phyloP scores from a whole-genome alignment of 2,888 invertebrate genomes.

The Boloria selene region DNA sequence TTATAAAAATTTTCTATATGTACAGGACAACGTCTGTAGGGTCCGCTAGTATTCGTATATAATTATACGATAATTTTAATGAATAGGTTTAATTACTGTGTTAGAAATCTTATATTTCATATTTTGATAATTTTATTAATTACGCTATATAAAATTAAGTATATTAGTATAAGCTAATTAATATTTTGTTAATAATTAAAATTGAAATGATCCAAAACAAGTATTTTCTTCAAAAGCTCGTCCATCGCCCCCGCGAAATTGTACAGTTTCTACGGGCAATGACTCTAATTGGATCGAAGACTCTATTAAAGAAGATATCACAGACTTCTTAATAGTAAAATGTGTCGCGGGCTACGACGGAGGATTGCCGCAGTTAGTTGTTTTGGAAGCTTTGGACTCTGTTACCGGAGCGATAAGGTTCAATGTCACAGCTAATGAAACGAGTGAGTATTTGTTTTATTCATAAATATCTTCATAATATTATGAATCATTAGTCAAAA shows the following conservation, averaged over 20 bases:
- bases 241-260: constrained; percentile 92
- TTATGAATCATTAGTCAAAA: too few species aligned
- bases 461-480: background rate
- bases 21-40: too few species aligned
- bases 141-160: background rate
- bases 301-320: constrained; percentile 59
- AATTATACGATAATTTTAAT: too few species aligned
- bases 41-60: too few species aligned
- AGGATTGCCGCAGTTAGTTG: constrained; percentile 92
- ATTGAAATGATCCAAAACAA: too few species aligned
- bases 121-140: background rate
- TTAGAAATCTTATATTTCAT: too few species aligned
- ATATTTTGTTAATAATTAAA: background rate
- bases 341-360: constrained; percentile 95
- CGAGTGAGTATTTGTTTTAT: constrained; percentile 55
- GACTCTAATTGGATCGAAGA: constrained; percentile 78
- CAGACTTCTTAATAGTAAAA: constrained; percentile 86
- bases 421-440: constrained; percentile 86
- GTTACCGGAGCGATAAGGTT: constrained; percentile 85
- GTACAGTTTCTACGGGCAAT: constrained; percentile 87
- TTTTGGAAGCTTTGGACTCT: constrained; percentile 91
- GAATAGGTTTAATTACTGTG: too few species aligned
- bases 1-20: too few species aligned
- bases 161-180: background rate
- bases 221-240: constrained; percentile 78